phyloP scores from a whole-genome alignment of 2,797 vertebrate species.

The Sandelia bainsii region DNA sequence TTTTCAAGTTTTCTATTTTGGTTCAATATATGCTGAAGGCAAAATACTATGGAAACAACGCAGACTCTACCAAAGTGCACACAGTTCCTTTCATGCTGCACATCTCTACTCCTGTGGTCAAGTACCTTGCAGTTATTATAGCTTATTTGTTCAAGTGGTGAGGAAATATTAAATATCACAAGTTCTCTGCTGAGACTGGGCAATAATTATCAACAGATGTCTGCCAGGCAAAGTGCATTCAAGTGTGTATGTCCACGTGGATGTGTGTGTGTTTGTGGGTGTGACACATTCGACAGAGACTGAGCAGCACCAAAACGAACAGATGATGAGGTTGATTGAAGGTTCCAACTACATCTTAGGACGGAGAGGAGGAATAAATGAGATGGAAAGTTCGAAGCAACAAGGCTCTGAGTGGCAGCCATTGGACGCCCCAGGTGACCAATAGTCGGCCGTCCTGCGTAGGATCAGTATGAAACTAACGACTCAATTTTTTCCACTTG shows the following conservation, averaged over 20 bases:
- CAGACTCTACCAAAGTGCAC: slow-evolving; percentile 81
- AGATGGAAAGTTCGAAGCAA: slow-evolving; percentile 58
- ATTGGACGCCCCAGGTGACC: slow-evolving; percentile 54
- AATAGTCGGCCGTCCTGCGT: slow-evolving; percentile 64
- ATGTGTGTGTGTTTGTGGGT: slow-evolving; percentile 24
- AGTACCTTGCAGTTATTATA: slow-evolving; percentile 93
- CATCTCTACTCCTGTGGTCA: slow-evolving; percentile 93
- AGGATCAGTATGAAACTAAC: slow-evolving; percentile 74
- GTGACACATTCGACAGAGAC: slow-evolving; percentile 38
- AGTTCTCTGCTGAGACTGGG: slow-evolving; percentile 91
- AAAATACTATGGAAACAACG: slow-evolving; percentile 79
- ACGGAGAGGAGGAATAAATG: slow-evolving; percentile 42
- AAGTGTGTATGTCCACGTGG: slow-evolving; percentile 20
- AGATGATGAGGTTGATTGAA: slow-evolving; percentile 70
- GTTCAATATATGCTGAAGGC: slow-evolving; percentile 29
- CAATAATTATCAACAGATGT: slow-evolving; percentile 97
- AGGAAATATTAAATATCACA: slow-evolving; percentile 99
- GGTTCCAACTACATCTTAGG: slow-evolving; percentile 47
- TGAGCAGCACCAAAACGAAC: slow-evolving; percentile 58
- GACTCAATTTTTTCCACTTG: slow-evolving; percentile 69
- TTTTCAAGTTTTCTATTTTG: slow-evolving; percentile 46
- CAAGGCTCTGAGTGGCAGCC: slow-evolving; percentile 65
- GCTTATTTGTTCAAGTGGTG: slow-evolving; percentile 97
- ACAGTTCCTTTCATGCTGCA: slow-evolving; percentile 87
- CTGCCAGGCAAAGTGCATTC: slow-evolving; percentile 78